Evolutionary conservation across 1,140 invertebrate species (phyloP).

Genomic region (Idris sp.): DNA sequence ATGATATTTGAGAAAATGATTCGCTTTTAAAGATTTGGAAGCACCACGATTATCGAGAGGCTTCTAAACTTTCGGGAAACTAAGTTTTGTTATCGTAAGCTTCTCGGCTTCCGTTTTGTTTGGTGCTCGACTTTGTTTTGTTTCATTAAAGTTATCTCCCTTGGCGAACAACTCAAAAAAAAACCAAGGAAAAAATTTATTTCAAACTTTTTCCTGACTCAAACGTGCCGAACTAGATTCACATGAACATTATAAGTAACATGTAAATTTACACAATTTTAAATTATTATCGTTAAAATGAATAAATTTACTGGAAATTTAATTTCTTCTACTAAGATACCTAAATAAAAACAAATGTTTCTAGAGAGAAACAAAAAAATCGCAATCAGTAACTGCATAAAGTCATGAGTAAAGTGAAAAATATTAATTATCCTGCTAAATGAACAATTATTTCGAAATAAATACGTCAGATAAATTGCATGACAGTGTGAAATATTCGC

Average conservation of each 20-base stretch:
- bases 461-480: no score
- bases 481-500: no score
- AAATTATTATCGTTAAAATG: no score
- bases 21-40: slow-evolving; percentile 36
- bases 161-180: slow-evolving; percentile 20
- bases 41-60: slow-evolving; percentile 31
- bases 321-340: no score
- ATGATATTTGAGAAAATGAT: slow-evolving; percentile 15
- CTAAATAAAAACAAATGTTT: no score
- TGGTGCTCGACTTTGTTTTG: slow-evolving; percentile 43
- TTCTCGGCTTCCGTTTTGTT: slow-evolving; percentile 45
- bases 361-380: no score
- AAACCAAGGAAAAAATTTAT: slow-evolving; percentile 43
- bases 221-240: slow-evolving; percentile 18
- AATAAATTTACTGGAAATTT: no score
- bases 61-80: slow-evolving; percentile 41
- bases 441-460: no score
- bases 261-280: neutral
- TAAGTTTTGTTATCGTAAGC: slow-evolving; percentile 52
- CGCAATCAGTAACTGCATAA: no score
- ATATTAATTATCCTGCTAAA: no score
- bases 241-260: no score
- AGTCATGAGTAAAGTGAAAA: no score
- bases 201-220: slow-evolving; percentile 33
- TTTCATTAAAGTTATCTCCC: slow-evolving; percentile 53